A percentile compares a stretch with the other conserved stretches of the same genome.
These are phyloP conservation scores for Drosophila hydei DNA, from an alignment of 1,140 invertebrate genomes.

Conservation along the genomic window DNA sequence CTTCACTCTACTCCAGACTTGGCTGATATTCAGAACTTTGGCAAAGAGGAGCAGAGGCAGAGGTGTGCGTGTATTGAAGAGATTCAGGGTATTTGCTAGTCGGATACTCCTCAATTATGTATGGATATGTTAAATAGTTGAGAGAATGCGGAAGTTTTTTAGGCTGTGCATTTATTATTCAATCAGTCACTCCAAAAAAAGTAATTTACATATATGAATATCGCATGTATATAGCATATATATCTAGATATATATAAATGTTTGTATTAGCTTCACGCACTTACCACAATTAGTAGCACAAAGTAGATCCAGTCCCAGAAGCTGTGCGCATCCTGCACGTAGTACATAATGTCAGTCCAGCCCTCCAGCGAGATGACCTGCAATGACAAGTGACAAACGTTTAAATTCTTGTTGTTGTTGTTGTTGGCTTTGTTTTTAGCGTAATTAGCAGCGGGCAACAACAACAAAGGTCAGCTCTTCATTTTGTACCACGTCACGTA, in stretches of 20 bases:
- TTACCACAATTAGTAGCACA: slow-evolving; percentile 99
- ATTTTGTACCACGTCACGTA: slow-evolving; percentile 63
- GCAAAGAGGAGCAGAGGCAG: too few relatives aligned
- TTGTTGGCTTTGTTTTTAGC: slow-evolving; percentile 5
- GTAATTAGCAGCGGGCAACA: slow-evolving; percentile 32
- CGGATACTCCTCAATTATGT: too few relatives aligned
- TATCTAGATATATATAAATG: too few relatives aligned
- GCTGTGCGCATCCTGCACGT: slow-evolving; percentile 97
- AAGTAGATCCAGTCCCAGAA: slow-evolving; percentile 99
- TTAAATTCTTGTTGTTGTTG: background rate
- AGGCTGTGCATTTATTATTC: too few relatives aligned
- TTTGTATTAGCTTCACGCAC: slow-evolving; percentile 76
- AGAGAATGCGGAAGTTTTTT: too few relatives aligned
- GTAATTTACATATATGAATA: too few relatives aligned
- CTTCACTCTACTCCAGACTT: too few relatives aligned
- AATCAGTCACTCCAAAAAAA: too few relatives aligned
- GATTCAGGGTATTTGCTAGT: too few relatives aligned
- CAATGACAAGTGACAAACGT: slow-evolving; percentile 36
- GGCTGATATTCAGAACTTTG: too few relatives aligned
- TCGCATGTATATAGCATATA: background rate
- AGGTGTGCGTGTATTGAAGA: too few relatives aligned
- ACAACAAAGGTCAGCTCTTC: background rate
- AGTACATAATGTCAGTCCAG: slow-evolving; percentile 99
- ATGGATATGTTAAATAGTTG: too few relatives aligned
- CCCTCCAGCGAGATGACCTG: slow-evolving; percentile 94